Base-by-base conservation (phyloP, 2,797 vertebrate genomes). In the Acanthurus tractus region DNA sequence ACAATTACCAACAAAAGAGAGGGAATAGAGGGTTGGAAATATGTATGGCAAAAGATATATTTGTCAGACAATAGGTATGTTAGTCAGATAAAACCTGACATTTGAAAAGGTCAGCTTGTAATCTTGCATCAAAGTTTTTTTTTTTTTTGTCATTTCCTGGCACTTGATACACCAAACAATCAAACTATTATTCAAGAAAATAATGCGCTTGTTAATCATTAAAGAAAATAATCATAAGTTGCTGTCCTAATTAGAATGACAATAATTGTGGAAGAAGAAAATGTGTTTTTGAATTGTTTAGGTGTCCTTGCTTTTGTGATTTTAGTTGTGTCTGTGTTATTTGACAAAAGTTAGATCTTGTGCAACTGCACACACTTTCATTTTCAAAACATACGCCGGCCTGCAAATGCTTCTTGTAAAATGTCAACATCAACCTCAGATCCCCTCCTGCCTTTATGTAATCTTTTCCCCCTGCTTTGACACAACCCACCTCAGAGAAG, bases 401-500 rank as follows among this genome's bases (percentile, higher is more conserved):
- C 72, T 78, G 13, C 36, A 34, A 62, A 36, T 55, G 48, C 56
- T 29, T 57, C 46, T 75, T 74, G 25, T 65, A 14, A n/a, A 25
- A 40, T 44, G 61, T 70, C 62, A 71, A 74, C 67, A 58, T 61
- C 59, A 54, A 50, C 61, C 56, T 64, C 55, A 73, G 53, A 67
- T 81, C 42, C 64, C 48, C 67, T 56, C 48, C 20, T 8, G 15
- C 34, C 83, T 78, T 85, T 79, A 78, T 63, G 66, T 79, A 76
- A 83, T 76, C 65, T 36, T 68, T 52, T 36, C 34, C 38, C 63
- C 70, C 48, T 22, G 64, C 23, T 78, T 74, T 9, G 46, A 74
- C 74, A 48, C 36, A 81, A 64, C 76, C 71, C 53, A 36, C 78
- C 73, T 78, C 9, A 1, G 58, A 36, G 66, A 63, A 84, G 69